Base-by-base conservation (phyloP, 2,888 invertebrate species). In the Philhelius pedissequus region DNA sequence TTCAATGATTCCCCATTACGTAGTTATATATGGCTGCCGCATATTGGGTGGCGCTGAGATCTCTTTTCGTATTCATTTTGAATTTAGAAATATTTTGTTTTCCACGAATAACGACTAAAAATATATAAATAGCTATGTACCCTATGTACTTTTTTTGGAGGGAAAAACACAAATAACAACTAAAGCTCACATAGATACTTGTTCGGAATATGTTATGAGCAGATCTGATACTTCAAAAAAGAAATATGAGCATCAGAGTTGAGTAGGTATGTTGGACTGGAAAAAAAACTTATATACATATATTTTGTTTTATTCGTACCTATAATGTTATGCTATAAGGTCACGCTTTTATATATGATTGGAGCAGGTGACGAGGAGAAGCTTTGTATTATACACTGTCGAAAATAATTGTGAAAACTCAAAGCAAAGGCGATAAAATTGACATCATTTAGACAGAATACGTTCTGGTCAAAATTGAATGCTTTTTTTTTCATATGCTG, bases 191-290 rank as follows among this genome's bases (percentile, higher is more conserved):
- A 45, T 43, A 74, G 73, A 62, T 74, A 79, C 83, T 40, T 54
- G 83, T 27, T 50, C 35, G 22, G 83, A 83, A 83, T 83, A 70
- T 79, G 40, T 78, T 73, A 83, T 83, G 78, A 74, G n/a, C n/a
- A n/a, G 79, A 27, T 45, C 5, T 38, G 50, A 74, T 80, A 27
- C 69, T 58, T 70, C 48, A 15, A 25, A 68, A 68, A 66, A 60
- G 45, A 52, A 11, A 64, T 50, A 64, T 25, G 13, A 50, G 48
- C 22, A 25, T 18, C n/a, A n/a, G 18, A 18, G 15, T 4, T 15
- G 8, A 50, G 13, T 45, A 18, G 20, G 22, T 11, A 4, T 56
- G 30, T 7, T 22, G 20, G 4, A 8, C 43, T 45, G 6, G 6
- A 0, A 11, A 45, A 73, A 74, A 69, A 48, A 68, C n/a, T n/a